Evolutionary conservation across 23 tunicate species (phyloP), one percentile per base, ranked within the genome.

Genomic region (Trididemnum clinides): DNA sequence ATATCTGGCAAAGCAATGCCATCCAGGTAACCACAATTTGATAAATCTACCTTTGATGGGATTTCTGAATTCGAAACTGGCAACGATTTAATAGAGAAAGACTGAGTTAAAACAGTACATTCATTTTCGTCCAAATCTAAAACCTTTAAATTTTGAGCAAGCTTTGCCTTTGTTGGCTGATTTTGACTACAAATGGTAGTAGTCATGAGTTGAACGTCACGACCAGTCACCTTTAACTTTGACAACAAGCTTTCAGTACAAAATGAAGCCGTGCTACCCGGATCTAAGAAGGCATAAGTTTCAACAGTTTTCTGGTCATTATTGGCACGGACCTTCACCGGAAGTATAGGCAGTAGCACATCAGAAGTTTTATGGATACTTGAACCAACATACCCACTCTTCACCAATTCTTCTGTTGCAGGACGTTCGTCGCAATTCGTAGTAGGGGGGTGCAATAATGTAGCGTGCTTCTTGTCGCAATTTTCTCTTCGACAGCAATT

Each of bases 61-160:
- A 80, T 54, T 28, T 80, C 84, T 1, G 44, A 44, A 2, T 15
- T 1, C 1, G 84, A 80, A 1, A 58, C 72, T 22, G 84, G 72
- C 44, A 80, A 35, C 26, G 71, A 80, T 28, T 29, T 21, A 25
- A 49, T n/a, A 31, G 36, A 80, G 21, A n/a, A 29, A 35, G 32
- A 80, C 84, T 31, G 35, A 23, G 33, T 0, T 12, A 59, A 4
- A 12, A 59, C 27, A 22, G 21, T 26, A 26, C 21, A 26, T 21
- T 59, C 27, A 21, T 25, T 39, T 59, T 80, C 84, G 28, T 80
- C 84, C 5, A 80, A 80, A 59, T 80, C 84, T 1, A 33, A 62
- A 34, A 80, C 27, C 30, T 33, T 62, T 50, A 80, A 58, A 28
- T 80, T 80, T 10, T 33, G 59, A 58, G 58, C 30, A 10, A 80